Evolutionary conservation across 2,113 vertebrate genomes (phyloP).

Genomic region (Dasyurus viverrinus): DNA sequence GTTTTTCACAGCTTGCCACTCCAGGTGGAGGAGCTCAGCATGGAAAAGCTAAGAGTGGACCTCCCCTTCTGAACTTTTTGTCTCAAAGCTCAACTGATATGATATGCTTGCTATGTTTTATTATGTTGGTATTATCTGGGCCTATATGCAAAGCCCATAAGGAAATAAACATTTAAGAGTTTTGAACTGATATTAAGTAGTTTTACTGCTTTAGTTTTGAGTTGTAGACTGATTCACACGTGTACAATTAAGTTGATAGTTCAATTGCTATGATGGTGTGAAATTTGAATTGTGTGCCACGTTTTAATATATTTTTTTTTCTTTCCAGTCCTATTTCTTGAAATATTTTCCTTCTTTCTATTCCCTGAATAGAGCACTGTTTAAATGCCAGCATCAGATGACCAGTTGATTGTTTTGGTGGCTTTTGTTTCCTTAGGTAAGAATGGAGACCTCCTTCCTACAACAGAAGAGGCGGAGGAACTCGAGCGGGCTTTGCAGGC

Average conservation of each 20-base stretch:
- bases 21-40: constrained; percentile 20
- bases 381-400: background rate
- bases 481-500: constrained; percentile 97
- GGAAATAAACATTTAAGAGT: background rate
- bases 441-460: constrained; percentile 97
- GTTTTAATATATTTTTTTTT: background rate
- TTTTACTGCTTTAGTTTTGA: background rate
- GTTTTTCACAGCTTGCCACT: constrained; percentile 33
- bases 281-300: background rate
- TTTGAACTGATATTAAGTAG: background rate
- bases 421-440: constrained; percentile 88
- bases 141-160: constrained; percentile 21
- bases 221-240: background rate
- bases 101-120: background rate
- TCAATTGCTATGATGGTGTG: background rate
- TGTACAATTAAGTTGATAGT: background rate
- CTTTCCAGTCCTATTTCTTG: background rate
- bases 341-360: background rate
- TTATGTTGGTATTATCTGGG: background rate
- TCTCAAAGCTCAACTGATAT: background rate
- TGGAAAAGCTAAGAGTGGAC: background rate
- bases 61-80: constrained; percentile 12
- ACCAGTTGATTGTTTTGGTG: constrained; percentile 42
- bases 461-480: constrained; percentile 98
- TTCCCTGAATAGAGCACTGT: background rate